Evolutionary conservation across 2,888 invertebrate species (phyloP), one percentile per base, ranked within the genome.

Genomic region (Bugulina stolonifera): DNA sequence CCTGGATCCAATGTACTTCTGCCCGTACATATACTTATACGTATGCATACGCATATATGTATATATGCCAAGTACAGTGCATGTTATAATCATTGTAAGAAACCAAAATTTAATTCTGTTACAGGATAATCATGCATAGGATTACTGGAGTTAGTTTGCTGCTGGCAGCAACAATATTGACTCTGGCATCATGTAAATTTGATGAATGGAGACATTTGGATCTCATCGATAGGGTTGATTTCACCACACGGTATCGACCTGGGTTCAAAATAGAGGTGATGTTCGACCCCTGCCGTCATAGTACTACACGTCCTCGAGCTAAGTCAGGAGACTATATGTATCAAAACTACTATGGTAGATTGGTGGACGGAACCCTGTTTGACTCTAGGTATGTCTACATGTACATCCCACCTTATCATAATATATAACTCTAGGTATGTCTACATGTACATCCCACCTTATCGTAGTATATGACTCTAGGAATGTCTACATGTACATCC

Each of bases 361-460:
- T 70, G 3, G 23, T 23, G 32, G 52, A 70, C 25, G 70, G 70
- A 27, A 35, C 70, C 35, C 3, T 54, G 32, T 70, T 70, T 54
- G 70, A 70, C 25, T 29, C 70, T 5, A 70, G 70, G 70, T 70
- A 70, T 2, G 70, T n/a, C n/a, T n/a, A n/a, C n/a, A n/a, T n/a
- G n/a, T n/a, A n/a, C n/a, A 5, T 5, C n/a, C 25, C 23, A 18
- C 5, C 57, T 57, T 57, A 22, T n/a, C 25, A 18, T 57, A n/a
- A n/a, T 54, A n/a, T 70, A 43, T 54, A 52, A 70, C 25, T 29
- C 70, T 5, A 70, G 70, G 70, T 70, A 70, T 2, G 70, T n/a
- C n/a, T n/a, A n/a, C n/a, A n/a, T n/a, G n/a, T n/a, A n/a, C n/a
- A 5, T 5, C n/a, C 25, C 23, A 18, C 5, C 57, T 57, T 57